Evolutionary conservation across 2,888 invertebrate species (phyloP).

Genomic region (Syrphus vitripennis): DNA sequence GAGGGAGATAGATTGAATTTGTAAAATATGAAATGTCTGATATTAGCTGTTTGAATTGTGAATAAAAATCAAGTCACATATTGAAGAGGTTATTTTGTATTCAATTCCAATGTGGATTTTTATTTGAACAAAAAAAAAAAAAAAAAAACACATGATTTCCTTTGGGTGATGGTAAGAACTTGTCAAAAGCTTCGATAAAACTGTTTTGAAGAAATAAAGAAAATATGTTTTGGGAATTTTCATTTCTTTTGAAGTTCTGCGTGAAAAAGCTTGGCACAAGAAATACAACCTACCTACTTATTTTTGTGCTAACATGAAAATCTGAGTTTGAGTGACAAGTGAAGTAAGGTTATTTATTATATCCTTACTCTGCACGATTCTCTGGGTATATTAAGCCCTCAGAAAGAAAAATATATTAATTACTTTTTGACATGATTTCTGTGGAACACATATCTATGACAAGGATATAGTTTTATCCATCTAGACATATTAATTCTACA

Average conservation of each 20-base stretch:
- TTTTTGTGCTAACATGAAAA: background rate
- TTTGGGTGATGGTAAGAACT: background rate
- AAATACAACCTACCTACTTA: too few relatives aligned
- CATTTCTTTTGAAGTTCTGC: background rate
- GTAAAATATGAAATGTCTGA: background rate
- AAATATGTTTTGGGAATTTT: background rate
- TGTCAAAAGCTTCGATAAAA: background rate
- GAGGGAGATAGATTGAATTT: too few relatives aligned
- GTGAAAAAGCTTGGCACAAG: background rate
- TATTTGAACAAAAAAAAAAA: too few relatives aligned
- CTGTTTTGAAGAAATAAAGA: background rate
- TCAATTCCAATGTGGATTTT: background rate
- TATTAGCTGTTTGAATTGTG: background rate
- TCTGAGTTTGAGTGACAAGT: background rate
- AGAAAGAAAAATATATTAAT: background rate
- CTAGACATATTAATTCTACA: background rate
- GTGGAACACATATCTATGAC: background rate
- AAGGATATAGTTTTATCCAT: background rate
- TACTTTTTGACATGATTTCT: constrained; percentile 6
- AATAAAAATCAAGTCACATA: background rate
- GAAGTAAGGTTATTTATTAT: background rate
- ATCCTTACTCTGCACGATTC: too few relatives aligned
- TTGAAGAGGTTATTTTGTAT: background rate
- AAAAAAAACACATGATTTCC: background rate
- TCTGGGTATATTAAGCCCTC: too few relatives aligned